phyloP scores from a whole-genome alignment of 2,888 invertebrate genomes.

The Cerastoderma edule region DNA sequence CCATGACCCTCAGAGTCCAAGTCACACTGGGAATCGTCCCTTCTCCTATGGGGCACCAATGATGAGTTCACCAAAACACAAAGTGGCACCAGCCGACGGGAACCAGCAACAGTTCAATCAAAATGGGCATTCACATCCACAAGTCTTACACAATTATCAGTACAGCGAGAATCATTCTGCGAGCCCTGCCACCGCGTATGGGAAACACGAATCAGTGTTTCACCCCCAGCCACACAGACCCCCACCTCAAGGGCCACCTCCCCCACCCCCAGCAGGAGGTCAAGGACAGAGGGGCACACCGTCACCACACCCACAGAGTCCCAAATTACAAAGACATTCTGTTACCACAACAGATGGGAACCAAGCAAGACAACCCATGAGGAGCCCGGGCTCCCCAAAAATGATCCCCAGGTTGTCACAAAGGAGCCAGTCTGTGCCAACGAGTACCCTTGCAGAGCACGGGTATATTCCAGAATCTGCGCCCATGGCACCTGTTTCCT shows the following conservation, averaged over 20 bases:
- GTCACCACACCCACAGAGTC: conserved; percentile 40
- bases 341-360: conserved; percentile 30
- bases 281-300: conserved; percentile 34
- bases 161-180: conserved; percentile 32
- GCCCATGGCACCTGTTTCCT: conserved; percentile 62
- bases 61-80: conserved; percentile 49
- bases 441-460: conserved; percentile 8
- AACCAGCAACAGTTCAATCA: conserved; percentile 11
- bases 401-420: conserved; percentile 42
- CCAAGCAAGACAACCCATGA: conserved; percentile 17
- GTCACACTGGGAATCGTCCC: conserved; percentile 52
- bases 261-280: conserved; percentile 51
- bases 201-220: conserved; percentile 57
- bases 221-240: conserved; percentile 54
- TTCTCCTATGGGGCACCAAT: conserved; percentile 66
- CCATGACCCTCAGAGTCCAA: conserved; percentile 58
- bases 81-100: conserved; percentile 19
- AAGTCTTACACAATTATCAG: conserved; percentile 42
- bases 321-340: conserved; percentile 53
- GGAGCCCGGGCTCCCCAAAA: conserved; percentile 32
- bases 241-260: conserved; percentile 54
- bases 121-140: conserved; percentile 44
- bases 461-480: conserved; percentile 56
- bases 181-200: conserved; percentile 55
- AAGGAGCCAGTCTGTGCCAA: conserved; percentile 56